Conservation (phyloP, 2,113 vertebrate genomes). For the Oreamnos americanus region DNA sequence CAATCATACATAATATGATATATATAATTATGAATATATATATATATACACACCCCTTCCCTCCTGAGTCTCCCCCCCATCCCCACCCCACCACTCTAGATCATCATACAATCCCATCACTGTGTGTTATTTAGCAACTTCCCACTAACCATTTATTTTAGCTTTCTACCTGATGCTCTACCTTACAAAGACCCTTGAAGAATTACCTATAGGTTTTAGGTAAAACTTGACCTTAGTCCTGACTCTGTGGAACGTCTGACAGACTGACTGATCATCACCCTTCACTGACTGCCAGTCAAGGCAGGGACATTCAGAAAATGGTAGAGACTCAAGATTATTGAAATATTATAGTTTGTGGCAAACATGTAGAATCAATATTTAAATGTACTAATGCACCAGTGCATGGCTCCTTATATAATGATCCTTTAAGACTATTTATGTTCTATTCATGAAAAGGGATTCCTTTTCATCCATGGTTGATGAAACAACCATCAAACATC, state of each 20-base stretch:
- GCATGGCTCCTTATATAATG: neutral
- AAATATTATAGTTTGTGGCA: neutral
- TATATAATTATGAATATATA: neutral
- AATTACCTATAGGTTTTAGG: neutral
- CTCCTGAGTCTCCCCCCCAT: neutral
- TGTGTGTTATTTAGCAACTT: neutral
- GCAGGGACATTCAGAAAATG: neutral
- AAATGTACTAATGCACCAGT: neutral
- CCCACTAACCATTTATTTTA: neutral
- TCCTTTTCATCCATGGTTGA: neutral
- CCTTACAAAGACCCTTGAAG: neutral
- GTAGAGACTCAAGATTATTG: neutral
- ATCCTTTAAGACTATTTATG: neutral
- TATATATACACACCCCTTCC: neutral
- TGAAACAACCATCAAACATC: neutral
- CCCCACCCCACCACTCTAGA: neutral
- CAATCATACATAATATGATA: neutral
- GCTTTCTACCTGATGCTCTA: neutral
- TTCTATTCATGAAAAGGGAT: neutral
- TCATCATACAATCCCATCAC: neutral
- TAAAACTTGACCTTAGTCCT: neutral
- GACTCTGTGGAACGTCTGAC: neutral
- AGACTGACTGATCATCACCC: neutral
- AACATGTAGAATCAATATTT: neutral
- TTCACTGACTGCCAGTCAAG: neutral